Evolutionary conservation across 2,888 invertebrate genomes (phyloP).

Genomic region (Orchesellides sinensis): DNA sequence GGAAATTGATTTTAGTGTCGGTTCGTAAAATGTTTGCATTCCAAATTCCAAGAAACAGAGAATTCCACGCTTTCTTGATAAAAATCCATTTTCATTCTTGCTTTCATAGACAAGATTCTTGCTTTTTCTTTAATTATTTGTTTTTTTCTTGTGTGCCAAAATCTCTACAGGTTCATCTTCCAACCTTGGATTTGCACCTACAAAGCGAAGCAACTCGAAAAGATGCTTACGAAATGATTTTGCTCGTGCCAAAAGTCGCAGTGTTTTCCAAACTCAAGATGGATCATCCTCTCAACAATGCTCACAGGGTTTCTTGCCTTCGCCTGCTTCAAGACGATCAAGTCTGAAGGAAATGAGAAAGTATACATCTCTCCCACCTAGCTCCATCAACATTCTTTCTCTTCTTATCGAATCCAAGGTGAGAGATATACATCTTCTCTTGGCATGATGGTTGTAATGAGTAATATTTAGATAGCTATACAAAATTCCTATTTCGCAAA

Average conservation of each 20-base stretch:
- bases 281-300: conserved; percentile 67
- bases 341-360: conserved; percentile 79
- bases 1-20: too few relatives aligned
- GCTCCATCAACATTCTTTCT: conserved; percentile 79
- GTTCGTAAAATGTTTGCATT: too few relatives aligned
- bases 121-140: background rate
- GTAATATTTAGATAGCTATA: too few relatives aligned
- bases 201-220: conserved; percentile 77
- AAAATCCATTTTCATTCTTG: too few relatives aligned
- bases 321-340: conserved; percentile 77
- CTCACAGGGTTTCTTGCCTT: conserved; percentile 75
- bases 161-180: conserved; percentile 7
- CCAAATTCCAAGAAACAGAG: too few relatives aligned
- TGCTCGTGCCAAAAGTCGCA: conserved; percentile 78
- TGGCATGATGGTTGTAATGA: too few relatives aligned
- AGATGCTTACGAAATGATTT: conserved; percentile 79
- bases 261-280: conserved; percentile 78
- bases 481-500: too few relatives aligned
- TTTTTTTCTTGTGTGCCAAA: background rate
- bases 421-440: too few relatives aligned
- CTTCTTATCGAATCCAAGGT: conserved; percentile 79
- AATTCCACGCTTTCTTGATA: too few relatives aligned
- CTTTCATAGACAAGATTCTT: too few relatives aligned
- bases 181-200: conserved; percentile 21
- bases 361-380: conserved; percentile 79